Evolutionary conservation across 2,113 vertebrate genomes (phyloP).

Genomic region (Phyllopteryx taeniolatus): DNA sequence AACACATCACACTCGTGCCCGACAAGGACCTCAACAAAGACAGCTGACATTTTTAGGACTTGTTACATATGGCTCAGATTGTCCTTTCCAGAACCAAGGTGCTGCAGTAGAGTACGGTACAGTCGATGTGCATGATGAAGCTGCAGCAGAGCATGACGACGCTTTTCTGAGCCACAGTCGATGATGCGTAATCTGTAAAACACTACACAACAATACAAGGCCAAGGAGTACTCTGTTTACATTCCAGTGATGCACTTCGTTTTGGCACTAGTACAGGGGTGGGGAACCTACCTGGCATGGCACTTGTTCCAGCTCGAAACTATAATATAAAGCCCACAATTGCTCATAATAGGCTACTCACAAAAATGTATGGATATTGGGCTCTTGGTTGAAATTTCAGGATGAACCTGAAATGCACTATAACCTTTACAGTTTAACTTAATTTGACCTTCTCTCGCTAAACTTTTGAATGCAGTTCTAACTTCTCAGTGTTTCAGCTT

Average conservation of each 20-base stretch:
- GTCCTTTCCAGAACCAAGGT: constrained; percentile 52
- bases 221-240: constrained; percentile 76
- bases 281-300: not conserved
- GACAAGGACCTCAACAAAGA: constrained; percentile 40
- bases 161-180: constrained; percentile 62
- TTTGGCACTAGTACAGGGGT: constrained; percentile 23
- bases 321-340: too few relatives aligned
- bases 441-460: not conserved
- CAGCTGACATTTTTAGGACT: constrained; percentile 45
- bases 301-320: too few relatives aligned
- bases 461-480: not conserved
- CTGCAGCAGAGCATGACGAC: constrained; percentile 51
- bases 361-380: too few relatives aligned
- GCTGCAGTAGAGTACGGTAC: constrained; percentile 47
- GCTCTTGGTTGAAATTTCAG: not conserved
- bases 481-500: too few relatives aligned
- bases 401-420: not conserved
- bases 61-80: constrained; percentile 62
- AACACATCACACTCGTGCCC: constrained; percentile 51
- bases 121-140: constrained; percentile 28
- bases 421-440: not conserved
- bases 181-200: constrained; percentile 52
- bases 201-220: constrained; percentile 60
- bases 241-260: constrained; percentile 59
- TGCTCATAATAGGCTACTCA: too few relatives aligned